These are phyloP conservation scores for Eilema griseolum DNA, from an alignment of 2,888 invertebrate species.

Conservation along the genomic window DNA sequence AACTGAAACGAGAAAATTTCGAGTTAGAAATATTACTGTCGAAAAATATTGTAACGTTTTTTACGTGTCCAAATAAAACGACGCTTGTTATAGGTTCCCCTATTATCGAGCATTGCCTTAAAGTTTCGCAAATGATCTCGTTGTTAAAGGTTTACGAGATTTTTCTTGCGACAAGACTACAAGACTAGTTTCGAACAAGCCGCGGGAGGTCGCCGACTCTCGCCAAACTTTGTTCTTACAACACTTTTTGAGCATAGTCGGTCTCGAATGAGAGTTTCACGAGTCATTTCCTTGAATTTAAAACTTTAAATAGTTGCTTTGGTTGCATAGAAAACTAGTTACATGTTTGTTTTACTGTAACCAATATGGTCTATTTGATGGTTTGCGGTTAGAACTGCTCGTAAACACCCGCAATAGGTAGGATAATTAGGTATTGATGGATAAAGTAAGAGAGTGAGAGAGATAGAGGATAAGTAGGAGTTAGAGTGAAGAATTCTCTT, in stretches of 20 bases:
- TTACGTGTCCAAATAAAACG: slow-evolving; percentile 23
- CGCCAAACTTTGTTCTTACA: slow-evolving; percentile 65
- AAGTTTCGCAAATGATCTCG: slow-evolving; percentile 35
- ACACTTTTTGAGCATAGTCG: slow-evolving; percentile 69
- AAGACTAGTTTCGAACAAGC: slow-evolving; percentile 51
- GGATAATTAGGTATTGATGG: no score
- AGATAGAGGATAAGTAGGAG: no score
- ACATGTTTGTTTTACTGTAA: slow-evolving; percentile 25
- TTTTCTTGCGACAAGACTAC: slow-evolving; percentile 35
- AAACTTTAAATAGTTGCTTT: slow-evolving; percentile 55
- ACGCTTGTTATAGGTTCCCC: slow-evolving; percentile 21
- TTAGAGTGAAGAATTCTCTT: no score
- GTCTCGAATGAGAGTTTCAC: slow-evolving; percentile 69
- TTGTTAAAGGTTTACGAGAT: slow-evolving; percentile 38
- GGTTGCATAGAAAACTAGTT: slow-evolving; percentile 45
- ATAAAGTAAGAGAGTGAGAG: no score
- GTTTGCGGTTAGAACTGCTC: no score
- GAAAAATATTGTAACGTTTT: slow-evolving; percentile 24
- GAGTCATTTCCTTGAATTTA: slow-evolving; percentile 70
- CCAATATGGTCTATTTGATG: no score
- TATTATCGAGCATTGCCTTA: slow-evolving; percentile 25
- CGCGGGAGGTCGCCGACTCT: slow-evolving; percentile 35
- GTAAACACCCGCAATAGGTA: no score
- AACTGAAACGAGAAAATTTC: slow-evolving; percentile 23
- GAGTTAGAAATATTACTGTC: slow-evolving; percentile 11